Percentiles rank a stretch among this genome's conserved stretches.
Conservation (phyloP, 2,113 vertebrate species). For the Fukomys damarensis region DNA sequence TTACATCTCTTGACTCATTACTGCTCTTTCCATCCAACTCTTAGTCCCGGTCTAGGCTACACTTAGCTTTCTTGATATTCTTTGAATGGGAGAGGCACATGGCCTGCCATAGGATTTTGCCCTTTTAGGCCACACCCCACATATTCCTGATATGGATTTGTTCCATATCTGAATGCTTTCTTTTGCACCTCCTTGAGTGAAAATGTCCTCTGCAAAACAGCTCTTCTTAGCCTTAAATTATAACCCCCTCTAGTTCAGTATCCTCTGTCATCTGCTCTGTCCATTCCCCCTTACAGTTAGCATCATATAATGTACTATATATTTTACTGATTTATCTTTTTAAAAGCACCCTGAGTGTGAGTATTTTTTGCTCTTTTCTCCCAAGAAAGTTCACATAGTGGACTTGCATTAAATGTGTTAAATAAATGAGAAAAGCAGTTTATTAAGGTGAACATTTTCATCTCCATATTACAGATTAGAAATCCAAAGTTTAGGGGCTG, state of each 20-base stretch:
- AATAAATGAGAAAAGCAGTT: neutral
- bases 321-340: neutral
- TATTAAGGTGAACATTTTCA: neutral
- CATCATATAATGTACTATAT: neutral
- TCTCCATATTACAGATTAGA: neutral
- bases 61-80: neutral
- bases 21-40: neutral
- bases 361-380: neutral
- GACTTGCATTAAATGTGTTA: neutral
- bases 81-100: neutral
- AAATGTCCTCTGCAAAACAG: constrained; percentile 26
- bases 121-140: neutral
- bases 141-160: neutral
- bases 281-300: neutral
- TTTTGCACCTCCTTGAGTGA: neutral
- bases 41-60: neutral
- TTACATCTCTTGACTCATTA: neutral
- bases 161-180: neutral
- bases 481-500: neutral
- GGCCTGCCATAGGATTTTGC: neutral
- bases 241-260: neutral
- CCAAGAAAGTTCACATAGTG: neutral
- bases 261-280: neutral
- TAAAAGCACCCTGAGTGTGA: neutral
- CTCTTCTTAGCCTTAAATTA: neutral